Evolutionary conservation across 35 echinoderm and acorn worm species (phyloP).

Genomic region (Apostichopus californicus): DNA sequence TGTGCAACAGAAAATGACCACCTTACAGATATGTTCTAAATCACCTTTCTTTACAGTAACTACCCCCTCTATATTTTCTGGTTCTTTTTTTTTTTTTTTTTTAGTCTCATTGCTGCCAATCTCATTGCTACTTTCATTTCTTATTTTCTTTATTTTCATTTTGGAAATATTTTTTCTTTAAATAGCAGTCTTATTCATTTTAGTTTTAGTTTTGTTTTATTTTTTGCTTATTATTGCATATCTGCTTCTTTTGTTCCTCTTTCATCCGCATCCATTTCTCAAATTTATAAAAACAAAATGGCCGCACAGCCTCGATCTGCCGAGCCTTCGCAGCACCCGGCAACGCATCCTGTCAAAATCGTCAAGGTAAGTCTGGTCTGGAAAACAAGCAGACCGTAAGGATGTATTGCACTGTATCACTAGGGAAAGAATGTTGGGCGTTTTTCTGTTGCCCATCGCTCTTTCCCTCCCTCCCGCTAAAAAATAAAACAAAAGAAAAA

Average conservation of each 20-base stretch:
- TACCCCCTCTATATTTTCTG: too few relatives aligned
- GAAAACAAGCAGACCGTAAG: background rate
- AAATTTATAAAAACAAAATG: background rate
- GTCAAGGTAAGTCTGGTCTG: slow-evolving; percentile 12
- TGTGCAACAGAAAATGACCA: too few relatives aligned
- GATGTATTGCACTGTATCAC: too few relatives aligned
- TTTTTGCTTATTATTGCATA: slow-evolving; percentile 11
- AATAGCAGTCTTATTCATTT: background rate
- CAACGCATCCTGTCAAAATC: slow-evolving; percentile 42
- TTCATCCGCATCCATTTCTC: slow-evolving; percentile 8
- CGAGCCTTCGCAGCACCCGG: slow-evolving; percentile 19
- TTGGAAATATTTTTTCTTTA: background rate
- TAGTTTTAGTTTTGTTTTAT: background rate
- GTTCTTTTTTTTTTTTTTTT: too few relatives aligned
- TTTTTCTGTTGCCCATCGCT: too few relatives aligned
- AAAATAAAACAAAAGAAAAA: background rate
- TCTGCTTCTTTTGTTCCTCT: slow-evolving; percentile 14
- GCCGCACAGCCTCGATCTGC: slow-evolving; percentile 40
- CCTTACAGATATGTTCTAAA: too few relatives aligned
- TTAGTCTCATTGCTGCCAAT: background rate
- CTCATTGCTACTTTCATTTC: background rate
- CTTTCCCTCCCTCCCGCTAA: too few relatives aligned
- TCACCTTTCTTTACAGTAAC: too few relatives aligned
- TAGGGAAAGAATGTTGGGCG: too few relatives aligned
- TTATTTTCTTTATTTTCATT: background rate